Percentiles rank a stretch among this genome's conserved stretches.
Conservation (phyloP, 2,797 vertebrate species). For the Delichon dasypus region DNA sequence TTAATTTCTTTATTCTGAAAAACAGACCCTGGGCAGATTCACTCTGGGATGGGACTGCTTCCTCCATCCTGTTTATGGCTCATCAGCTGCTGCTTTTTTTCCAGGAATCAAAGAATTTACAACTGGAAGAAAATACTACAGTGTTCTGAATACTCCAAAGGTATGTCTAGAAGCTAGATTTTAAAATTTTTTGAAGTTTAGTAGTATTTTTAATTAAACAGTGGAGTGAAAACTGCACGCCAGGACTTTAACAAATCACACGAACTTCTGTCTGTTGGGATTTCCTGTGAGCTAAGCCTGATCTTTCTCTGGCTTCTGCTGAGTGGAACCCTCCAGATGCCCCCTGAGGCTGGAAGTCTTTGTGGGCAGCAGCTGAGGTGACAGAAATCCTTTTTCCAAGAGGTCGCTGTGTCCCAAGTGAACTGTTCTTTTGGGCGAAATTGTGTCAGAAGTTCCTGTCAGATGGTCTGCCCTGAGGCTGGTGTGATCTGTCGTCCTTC, state of each 20-base stretch:
- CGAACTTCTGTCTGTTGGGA: neutral
- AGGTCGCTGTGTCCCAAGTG: neutral
- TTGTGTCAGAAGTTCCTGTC: neutral
- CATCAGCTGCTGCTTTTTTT: neutral
- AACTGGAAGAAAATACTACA: neutral
- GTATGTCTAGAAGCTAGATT: neutral
- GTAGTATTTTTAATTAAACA: neutral
- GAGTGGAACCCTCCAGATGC: neutral
- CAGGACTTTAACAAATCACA: neutral
- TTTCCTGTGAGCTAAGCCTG: neutral
- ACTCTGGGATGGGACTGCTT: neutral
- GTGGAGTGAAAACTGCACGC: neutral
- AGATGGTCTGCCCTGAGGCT: neutral
- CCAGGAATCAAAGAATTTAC: neutral
- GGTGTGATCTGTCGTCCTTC: accelerated
- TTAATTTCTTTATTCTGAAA: neutral
- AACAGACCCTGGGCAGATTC: neutral
- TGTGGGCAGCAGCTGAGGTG: neutral
- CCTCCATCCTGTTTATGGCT: neutral
- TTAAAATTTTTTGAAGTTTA: accelerated
- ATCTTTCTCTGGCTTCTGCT: neutral
- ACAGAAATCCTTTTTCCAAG: neutral
- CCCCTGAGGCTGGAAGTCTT: neutral
- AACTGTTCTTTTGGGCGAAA: neutral
- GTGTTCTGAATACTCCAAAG: neutral